Evolutionary conservation across 2,888 invertebrate species (phyloP).

Genomic region (Ceriagrion tenellum): DNA sequence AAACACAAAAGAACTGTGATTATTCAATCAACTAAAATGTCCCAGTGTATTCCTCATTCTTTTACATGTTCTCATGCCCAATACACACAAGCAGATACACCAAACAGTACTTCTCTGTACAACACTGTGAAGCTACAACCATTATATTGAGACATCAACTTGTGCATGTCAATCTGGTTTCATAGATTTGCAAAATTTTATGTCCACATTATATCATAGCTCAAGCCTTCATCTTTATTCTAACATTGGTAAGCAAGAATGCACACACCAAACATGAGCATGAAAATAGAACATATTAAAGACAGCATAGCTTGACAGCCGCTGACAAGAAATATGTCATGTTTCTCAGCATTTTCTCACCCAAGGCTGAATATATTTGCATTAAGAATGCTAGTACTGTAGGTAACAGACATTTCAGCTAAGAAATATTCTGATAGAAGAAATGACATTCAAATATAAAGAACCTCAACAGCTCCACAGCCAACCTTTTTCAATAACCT

Average conservation of each 20-base stretch:
- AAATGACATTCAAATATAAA: constrained; percentile 51
- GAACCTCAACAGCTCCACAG: constrained; percentile 19
- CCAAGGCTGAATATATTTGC: constrained; percentile 50
- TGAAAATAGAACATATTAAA: constrained; percentile 57
- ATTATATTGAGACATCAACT: constrained; percentile 42
- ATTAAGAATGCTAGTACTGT: constrained; percentile 14
- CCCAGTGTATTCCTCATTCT: constrained; percentile 41
- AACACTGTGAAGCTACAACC: constrained; percentile 26
- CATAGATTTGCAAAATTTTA: constrained; percentile 22
- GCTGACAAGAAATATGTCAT: constrained; percentile 44
- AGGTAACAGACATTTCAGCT: constrained; percentile 31
- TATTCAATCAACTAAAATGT: constrained; percentile 10
- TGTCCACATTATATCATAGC: constrained; percentile 46
- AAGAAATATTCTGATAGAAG: constrained; percentile 27
- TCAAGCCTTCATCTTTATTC: constrained; percentile 54
- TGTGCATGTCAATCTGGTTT: not conserved
- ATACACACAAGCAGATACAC: constrained; percentile 48
- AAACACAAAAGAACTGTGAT: constrained; percentile 4
- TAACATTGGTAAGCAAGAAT: constrained; percentile 39
- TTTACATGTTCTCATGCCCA: constrained; percentile 37
- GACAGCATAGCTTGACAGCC: constrained; percentile 48
- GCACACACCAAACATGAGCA: constrained; percentile 61
- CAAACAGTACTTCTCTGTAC: constrained; percentile 3
- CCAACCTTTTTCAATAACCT: constrained; percentile 35
- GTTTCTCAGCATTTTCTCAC: not conserved